phyloP scores from a whole-genome alignment of 37 sponge, comb jelly and placozoan species.

The Ephydatia muelleri region DNA sequence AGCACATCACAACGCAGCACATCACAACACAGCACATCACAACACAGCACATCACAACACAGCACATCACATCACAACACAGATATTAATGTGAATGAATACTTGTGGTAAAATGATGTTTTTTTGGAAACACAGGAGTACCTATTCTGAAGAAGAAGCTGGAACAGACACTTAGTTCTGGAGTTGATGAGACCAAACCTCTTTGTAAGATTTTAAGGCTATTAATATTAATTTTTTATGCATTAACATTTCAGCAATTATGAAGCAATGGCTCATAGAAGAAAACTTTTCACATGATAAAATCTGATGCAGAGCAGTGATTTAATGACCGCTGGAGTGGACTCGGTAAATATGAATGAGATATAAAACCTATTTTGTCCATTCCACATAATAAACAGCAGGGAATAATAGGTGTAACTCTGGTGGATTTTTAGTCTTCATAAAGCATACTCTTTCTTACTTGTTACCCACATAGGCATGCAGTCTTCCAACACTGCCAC shows the following conservation, averaged over 20 bases:
- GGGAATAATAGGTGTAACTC: background rate
- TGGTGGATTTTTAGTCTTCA: too few relatives aligned
- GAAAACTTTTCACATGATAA: slow-evolving; percentile 13
- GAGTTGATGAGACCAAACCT: slow-evolving; percentile 22
- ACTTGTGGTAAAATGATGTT: too few relatives aligned
- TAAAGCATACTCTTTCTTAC: background rate
- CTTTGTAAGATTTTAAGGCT: background rate
- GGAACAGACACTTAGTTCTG: too few relatives aligned
- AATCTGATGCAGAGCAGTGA: slow-evolving; percentile 13
- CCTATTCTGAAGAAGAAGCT: too few relatives aligned
- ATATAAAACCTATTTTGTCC: too few relatives aligned
- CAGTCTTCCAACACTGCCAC: slow-evolving; percentile 33
- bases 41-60: too few relatives aligned
- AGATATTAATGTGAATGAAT: too few relatives aligned
- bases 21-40: too few relatives aligned
- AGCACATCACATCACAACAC: too few relatives aligned
- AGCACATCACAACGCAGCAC: too few relatives aligned
- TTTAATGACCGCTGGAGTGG: slow-evolving; percentile 41
- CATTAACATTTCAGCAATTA: background rate
- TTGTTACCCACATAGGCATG: background rate
- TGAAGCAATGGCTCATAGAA: slow-evolving; percentile 40
- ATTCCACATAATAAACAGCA: too few relatives aligned
- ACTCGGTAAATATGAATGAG: slow-evolving; percentile 45
- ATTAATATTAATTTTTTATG: background rate
- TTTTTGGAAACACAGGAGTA: too few relatives aligned